Evolutionary conservation across 1,140 invertebrate species (phyloP).

Genomic region (Eubasilissa regina): DNA sequence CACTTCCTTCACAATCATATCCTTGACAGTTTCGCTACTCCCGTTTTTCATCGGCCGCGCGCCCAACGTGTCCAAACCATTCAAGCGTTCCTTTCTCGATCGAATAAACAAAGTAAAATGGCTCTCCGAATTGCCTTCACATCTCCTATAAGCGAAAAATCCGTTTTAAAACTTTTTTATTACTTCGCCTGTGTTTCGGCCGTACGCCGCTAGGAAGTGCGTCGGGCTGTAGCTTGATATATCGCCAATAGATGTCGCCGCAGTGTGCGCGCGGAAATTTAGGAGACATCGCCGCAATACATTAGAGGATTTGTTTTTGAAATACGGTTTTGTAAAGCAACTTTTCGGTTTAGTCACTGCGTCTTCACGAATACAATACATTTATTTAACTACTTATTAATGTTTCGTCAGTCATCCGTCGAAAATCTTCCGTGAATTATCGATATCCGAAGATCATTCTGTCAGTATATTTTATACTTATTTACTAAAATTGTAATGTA

Average conservation of each 20-base stretch:
- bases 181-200: constrained; percentile 13
- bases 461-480: no score
- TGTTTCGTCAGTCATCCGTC: no score
- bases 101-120: constrained; percentile 24
- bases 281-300: constrained; percentile 24
- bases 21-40: no score
- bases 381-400: no score
- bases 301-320: constrained; percentile 36
- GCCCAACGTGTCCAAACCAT: background rate
- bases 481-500: no score
- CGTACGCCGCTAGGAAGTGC: background rate
- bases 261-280: constrained; percentile 35
- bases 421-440: no score
- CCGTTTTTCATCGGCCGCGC: no score
- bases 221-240: constrained; percentile 23
- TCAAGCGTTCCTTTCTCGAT: constrained; percentile 11
- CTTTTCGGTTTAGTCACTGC: no score
- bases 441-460: no score
- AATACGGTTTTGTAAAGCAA: constrained; percentile 6
- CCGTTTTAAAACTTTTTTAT: constrained; percentile 32
- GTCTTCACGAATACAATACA: no score
- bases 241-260: constrained; percentile 39
- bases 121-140: background rate
- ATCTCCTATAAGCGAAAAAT: constrained; percentile 16
- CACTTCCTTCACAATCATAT: no score